Percentiles rank a stretch among this genome's conserved stretches.
Evolutionary conservation across 2,888 invertebrate genomes (phyloP).

Genomic region (Hoplodrina blanda): DNA sequence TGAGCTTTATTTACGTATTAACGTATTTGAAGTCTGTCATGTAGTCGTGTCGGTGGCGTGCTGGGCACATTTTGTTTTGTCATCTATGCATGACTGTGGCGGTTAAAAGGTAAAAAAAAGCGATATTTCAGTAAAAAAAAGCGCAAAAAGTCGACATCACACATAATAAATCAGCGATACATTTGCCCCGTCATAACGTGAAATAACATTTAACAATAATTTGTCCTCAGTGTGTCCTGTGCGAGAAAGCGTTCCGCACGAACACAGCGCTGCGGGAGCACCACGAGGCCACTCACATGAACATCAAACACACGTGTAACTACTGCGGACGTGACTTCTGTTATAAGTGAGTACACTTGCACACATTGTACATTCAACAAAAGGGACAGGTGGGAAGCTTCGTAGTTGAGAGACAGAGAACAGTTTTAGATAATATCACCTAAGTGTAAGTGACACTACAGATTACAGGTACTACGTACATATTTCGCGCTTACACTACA

Average conservation of each 20-base stretch:
- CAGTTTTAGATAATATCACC: neutral
- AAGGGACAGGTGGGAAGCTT: neutral
- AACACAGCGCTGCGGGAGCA: slow-evolving; percentile 86
- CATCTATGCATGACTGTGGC: no score
- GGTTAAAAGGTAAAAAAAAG: no score
- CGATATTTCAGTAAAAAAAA: no score
- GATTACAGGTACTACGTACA: no score
- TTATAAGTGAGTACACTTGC: slow-evolving; percentile 79
- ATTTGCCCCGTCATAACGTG: neutral
- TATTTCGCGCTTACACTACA: no score
- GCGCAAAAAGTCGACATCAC: no score
- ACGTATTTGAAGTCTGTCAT: no score
- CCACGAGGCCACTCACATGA: slow-evolving; percentile 87
- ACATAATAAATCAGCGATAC: no score
- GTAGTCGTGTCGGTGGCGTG: no score
- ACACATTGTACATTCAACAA: neutral
- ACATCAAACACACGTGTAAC: slow-evolving; percentile 86
- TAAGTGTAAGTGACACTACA: no score
- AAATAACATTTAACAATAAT: neutral
- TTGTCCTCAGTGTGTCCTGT: slow-evolving; percentile 79
- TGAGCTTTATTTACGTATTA: no score
- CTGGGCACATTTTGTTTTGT: no score
- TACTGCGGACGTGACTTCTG: slow-evolving; percentile 86
- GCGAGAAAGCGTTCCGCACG: slow-evolving; percentile 87
- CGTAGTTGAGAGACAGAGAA: neutral